Percentiles rank a stretch among this genome's conserved stretches.
Conservation (phyloP, 1,140 invertebrate species). For the Aleiodes sp. region DNA sequence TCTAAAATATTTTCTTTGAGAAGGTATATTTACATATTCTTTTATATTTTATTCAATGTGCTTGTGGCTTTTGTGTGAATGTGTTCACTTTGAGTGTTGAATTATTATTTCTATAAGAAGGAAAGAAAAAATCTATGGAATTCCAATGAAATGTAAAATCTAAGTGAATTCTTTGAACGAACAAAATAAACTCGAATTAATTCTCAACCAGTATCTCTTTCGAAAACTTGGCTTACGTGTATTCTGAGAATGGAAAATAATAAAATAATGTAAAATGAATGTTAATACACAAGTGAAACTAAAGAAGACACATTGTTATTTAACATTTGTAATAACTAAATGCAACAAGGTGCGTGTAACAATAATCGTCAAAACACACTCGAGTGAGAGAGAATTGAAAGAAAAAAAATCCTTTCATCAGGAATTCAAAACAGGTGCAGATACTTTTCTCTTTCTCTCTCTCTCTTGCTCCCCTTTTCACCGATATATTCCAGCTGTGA, state of each 20-base stretch:
- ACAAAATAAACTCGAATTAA: not conserved
- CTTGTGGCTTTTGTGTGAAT: too few species aligned
- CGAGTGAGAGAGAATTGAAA: not conserved
- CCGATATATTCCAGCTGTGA: not conserved
- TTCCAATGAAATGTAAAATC: too few species aligned
- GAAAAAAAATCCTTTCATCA: conserved; percentile 25
- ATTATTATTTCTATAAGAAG: too few species aligned
- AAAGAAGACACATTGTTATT: too few species aligned
- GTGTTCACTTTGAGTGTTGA: too few species aligned
- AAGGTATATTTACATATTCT: too few species aligned
- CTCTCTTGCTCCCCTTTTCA: not conserved
- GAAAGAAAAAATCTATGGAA: too few species aligned
- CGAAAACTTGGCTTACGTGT: not conserved
- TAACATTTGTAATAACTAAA: not conserved
- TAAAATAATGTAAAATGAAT: not conserved
- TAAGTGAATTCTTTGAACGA: too few species aligned
- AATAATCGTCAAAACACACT: not conserved
- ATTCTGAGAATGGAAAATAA: conserved; percentile 10
- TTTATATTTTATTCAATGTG: too few species aligned
- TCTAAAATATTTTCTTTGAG: too few species aligned
- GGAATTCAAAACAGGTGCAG: conserved; percentile 23
- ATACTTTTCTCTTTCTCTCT: not conserved
- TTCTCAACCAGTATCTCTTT: not conserved
- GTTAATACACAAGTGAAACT: not conserved
- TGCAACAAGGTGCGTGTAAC: not conserved